Evolutionary conservation across 2,797 vertebrate genomes (phyloP).

Genomic region (Enteromius afrohamiltoni): DNA sequence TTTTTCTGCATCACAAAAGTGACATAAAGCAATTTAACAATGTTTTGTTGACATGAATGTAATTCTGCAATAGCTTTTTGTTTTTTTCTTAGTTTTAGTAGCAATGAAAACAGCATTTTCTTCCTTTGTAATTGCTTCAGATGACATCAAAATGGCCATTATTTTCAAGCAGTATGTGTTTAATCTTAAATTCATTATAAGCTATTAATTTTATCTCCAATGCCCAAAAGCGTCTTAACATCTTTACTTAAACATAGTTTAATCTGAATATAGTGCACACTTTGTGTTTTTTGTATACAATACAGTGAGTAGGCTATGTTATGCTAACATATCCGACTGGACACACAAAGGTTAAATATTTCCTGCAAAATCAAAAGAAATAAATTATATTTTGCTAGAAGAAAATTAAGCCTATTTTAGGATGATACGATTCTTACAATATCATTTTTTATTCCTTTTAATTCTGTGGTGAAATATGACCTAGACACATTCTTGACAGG

Average conservation of each 20-base stretch:
- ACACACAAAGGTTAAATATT: background rate
- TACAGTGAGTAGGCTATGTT: background rate
- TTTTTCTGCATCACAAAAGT: background rate
- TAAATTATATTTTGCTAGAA: background rate
- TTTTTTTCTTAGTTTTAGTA: background rate
- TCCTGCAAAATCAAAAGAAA: background rate
- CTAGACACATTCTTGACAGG: background rate
- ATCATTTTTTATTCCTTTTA: background rate
- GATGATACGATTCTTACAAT: background rate
- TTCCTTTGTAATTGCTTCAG: background rate
- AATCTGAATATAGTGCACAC: background rate
- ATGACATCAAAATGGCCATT: conserved; percentile 4
- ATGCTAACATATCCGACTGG: background rate
- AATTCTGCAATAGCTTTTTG: conserved; percentile 11
- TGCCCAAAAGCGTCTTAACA: conserved; percentile 1
- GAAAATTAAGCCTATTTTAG: background rate
- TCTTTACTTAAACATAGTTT: background rate
- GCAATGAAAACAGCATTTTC: conserved; percentile 33
- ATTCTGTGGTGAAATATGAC: background rate
- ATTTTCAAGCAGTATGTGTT: conserved; percentile 17
- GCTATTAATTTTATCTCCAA: background rate
- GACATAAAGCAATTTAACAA: conserved; percentile 11
- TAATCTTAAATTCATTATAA: conserved; percentile 45
- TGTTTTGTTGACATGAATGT: conserved; percentile 28
- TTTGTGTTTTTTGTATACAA: conserved; percentile 1